Conservation (phyloP, 2,888 invertebrate genomes). For the Cryptophagus acutangulus region DNA sequence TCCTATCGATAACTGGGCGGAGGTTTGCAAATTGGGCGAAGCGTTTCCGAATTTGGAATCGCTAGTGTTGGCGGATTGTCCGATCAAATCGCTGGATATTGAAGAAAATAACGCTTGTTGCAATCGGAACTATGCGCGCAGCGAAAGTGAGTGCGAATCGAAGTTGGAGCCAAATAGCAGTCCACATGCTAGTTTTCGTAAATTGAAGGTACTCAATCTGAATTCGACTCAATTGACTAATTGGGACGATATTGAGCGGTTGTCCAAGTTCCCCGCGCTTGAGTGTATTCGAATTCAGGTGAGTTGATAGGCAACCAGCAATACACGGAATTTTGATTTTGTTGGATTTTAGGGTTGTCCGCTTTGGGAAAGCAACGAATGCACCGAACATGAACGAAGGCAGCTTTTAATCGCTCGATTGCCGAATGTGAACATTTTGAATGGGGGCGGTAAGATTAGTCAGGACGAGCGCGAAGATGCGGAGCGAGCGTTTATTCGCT, state of each 20-base stretch:
- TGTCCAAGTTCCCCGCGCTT: constrained; percentile 77
- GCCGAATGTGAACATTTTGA: constrained; percentile 78
- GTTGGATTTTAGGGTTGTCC: constrained; percentile 60
- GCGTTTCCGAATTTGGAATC: constrained; percentile 83
- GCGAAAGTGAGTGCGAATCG: constrained; percentile 57
- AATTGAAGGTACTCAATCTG: constrained; percentile 74
- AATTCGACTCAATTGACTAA: constrained; percentile 77
- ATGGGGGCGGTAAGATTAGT: constrained; percentile 83
- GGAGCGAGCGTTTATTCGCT: constrained; percentile 87
- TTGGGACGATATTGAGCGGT: constrained; percentile 86
- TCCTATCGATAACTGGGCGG: constrained; percentile 77
- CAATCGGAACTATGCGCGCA: constrained; percentile 39
- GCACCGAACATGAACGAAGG: constrained; percentile 83
- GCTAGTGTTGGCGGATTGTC: constrained; percentile 81
- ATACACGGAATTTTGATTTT: background rate
- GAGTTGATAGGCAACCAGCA: background rate
- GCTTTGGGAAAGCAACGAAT: constrained; percentile 71
- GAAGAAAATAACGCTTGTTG: constrained; percentile 16
- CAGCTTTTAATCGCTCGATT: constrained; percentile 83
- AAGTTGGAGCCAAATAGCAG: constrained; percentile 50
- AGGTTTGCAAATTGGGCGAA: constrained; percentile 77
- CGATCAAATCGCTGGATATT: constrained; percentile 56
- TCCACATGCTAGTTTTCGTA: constrained; percentile 60
- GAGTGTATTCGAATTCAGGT: constrained; percentile 81
- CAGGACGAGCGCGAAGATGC: constrained; percentile 85